These are phyloP conservation scores for Cynodonichthys magdalenae DNA, from an alignment of 2,797 vertebrate species.

Conservation along the genomic window DNA sequence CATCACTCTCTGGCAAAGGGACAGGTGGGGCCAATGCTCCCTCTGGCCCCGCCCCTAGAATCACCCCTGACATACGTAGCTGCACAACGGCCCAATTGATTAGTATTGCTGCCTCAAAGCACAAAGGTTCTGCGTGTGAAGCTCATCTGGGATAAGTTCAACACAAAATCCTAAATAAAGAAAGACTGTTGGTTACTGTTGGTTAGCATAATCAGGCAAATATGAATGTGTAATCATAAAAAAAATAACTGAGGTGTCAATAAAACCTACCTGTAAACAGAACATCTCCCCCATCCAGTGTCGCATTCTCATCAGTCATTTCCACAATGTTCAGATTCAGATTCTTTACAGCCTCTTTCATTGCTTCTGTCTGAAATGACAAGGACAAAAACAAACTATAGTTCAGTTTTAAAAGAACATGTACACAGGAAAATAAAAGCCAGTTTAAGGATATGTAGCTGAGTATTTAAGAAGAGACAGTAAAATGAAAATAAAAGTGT, in stretches of 20 bases:
- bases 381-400: constrained; percentile 39
- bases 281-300: constrained; percentile 95
- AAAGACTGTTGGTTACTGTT: not conserved
- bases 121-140: too few relatives aligned
- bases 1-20: too few relatives aligned
- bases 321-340: constrained; percentile 93
- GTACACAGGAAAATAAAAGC: constrained; percentile 38
- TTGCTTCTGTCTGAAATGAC: constrained; percentile 83
- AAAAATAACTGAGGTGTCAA: not conserved
- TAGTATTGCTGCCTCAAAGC: too few relatives aligned
- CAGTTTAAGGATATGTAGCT: constrained; percentile 16
- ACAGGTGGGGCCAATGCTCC: too few relatives aligned
- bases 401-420: constrained; percentile 45
- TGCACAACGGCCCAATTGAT: too few relatives aligned
- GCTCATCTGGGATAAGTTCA: too few relatives aligned
- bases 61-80: too few relatives aligned
- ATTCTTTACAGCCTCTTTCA: constrained; percentile 86
- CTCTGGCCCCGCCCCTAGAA: too few relatives aligned
- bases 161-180: not conserved
- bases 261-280: constrained; percentile 91
- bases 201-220: not conserved
- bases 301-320: constrained; percentile 93
- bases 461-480: not conserved
- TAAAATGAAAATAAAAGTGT: constrained; percentile 40
- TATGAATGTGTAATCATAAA: not conserved